These are phyloP conservation scores for Artemia franciscana DNA, from an alignment of 1,140 invertebrate species.

Conservation along the genomic window DNA sequence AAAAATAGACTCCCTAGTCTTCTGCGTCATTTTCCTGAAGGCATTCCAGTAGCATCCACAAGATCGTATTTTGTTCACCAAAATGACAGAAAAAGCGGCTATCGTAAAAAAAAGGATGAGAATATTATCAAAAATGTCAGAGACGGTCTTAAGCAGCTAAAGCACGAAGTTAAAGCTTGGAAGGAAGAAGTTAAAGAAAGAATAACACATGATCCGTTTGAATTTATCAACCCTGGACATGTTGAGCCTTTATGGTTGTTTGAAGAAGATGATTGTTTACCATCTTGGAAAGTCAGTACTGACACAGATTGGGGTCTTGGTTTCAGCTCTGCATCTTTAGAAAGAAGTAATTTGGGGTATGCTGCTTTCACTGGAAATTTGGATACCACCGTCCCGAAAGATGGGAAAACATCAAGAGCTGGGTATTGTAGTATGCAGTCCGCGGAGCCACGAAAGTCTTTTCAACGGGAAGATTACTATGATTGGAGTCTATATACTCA, in stretches of 20 bases:
- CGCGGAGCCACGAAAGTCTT: conserved; percentile 44
- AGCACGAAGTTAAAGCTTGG: conserved; percentile 37
- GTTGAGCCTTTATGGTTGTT: conserved; percentile 43
- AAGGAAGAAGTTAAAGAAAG: conserved; percentile 39
- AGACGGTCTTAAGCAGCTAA: conserved; percentile 34
- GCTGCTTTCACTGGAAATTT: conserved; percentile 52
- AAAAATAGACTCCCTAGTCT: no score
- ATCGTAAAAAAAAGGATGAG: conserved; percentile 2
- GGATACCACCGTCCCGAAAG: conserved; percentile 41
- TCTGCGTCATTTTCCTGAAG: no score
- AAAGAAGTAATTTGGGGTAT: conserved; percentile 33
- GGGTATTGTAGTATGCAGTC: conserved; percentile 57
- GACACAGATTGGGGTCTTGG: conserved; percentile 62
- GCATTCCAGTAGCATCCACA: no score
- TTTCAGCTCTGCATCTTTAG: conserved; percentile 35
- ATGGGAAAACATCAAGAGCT: conserved; percentile 42
- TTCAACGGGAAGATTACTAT: conserved; percentile 36
- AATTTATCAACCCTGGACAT: conserved; percentile 32
- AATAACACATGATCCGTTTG: conserved; percentile 31
- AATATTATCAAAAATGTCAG: conserved; percentile 14
- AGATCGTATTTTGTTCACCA: background rate
- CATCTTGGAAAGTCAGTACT: conserved; percentile 43
- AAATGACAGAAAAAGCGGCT: background rate
- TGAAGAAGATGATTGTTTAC: conserved; percentile 28
- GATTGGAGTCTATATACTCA: conserved; percentile 60